phyloP scores from a whole-genome alignment of 2,113 vertebrate genomes.

The Proteles cristata region DNA sequence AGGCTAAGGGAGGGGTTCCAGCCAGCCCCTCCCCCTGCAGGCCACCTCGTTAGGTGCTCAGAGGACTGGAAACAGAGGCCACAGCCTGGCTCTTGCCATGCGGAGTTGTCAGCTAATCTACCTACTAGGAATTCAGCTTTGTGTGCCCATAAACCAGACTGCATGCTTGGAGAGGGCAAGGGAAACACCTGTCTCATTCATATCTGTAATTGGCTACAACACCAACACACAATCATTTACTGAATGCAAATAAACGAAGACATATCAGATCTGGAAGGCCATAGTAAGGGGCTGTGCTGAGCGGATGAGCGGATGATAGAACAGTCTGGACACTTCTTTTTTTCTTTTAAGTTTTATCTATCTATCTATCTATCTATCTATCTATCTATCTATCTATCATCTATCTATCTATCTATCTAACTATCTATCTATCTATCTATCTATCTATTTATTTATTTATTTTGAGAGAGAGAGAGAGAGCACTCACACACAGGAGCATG shows the following conservation, averaged over 20 bases:
- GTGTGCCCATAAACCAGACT: not conserved
- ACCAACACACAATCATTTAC: not conserved
- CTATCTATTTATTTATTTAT: too few relatives aligned
- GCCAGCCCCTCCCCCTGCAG: accelerated
- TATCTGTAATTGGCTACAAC: not conserved
- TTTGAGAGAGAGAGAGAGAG: too few relatives aligned
- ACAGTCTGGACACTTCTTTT: not conserved
- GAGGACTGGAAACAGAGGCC: not conserved
- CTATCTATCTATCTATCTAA: too few relatives aligned
- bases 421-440: too few relatives aligned
- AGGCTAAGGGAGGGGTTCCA: not conserved
- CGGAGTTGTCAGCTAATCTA: not conserved
- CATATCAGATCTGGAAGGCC: not conserved
- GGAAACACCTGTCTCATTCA: not conserved
- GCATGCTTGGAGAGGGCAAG: not conserved
- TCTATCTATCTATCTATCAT: too few relatives aligned
- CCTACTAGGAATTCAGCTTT: not conserved
- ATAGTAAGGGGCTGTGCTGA: not conserved
- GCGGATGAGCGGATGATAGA: not conserved
- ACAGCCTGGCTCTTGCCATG: not conserved
- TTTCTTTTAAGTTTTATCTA: too few relatives aligned
- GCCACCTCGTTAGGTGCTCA: not conserved
- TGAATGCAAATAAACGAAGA: not conserved
- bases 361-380: too few relatives aligned
- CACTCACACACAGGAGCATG: too few relatives aligned